Base-by-base conservation (phyloP, 2,113 vertebrate species). In the Heliornis fulica region DNA sequence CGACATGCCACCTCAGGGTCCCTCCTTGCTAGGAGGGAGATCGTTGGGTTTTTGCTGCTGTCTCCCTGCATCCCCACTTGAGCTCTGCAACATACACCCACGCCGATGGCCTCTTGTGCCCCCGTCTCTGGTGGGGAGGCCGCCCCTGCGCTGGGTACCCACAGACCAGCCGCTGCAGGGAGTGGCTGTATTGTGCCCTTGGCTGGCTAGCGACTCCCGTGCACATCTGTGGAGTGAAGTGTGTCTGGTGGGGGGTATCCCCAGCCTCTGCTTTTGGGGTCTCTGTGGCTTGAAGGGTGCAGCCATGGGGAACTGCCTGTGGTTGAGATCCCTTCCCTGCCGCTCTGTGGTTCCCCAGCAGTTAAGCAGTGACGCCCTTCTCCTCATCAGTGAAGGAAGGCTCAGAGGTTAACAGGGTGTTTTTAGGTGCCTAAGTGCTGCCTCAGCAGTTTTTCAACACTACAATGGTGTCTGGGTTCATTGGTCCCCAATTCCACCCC, bases 41-140 rank as follows among this genome's bases (percentile, higher is more conserved):
- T 48, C 0, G 2, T 5, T 94, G 75, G 51, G 51, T 21, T 70
- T 53, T 53, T 46, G 60, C 70, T 82, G 60, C 40, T 66, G 22
- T 51, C 82, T 66, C 23, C 20, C 13, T 48, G 56, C 51, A 17
- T 74, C 13, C 53, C 46, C 3, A 5, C 12, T 53, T 18, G 53
- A 80, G 38, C 48, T 43, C 63, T 92, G 71, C 38, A 29, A 0
- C 9, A 1, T 15, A 18, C 11, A 12, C 34, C 64, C 36, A 9
- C 34, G 3, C 3, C 0, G 0, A 5, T 2, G 7, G 41, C 46
- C 31, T 21, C 69, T 60, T 1, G 0, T 8, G 69, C 36, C 75
- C 57, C 41, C n/a, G 4, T 20, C 69, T 50, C 76, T 57, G 76
- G 26, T 1, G 4, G 7, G 36, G 65, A 45, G 60, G 8, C 3